Evolutionary conservation across 2,797 vertebrate species (phyloP), one percentile per base, ranked within the genome.

Genomic region (Harpagifer antarcticus): DNA sequence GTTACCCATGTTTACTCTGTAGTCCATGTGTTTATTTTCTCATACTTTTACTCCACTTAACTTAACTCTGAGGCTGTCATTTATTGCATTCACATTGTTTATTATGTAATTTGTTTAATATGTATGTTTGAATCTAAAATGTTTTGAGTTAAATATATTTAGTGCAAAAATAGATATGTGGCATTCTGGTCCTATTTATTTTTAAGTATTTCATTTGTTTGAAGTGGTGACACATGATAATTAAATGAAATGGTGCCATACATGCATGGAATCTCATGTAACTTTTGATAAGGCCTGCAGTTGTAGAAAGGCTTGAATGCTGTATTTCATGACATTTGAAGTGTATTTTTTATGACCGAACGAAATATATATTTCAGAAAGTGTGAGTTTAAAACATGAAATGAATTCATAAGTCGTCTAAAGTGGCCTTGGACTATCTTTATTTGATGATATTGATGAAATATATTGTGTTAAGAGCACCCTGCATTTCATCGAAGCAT

Each of bases 261-360:
- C 13, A 56, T 72, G 67, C 20, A 79, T 58, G 27, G 33, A 15
- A 67, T 68, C 78, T 72, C 60, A 20, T 76, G 20, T 72, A 76
- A 73, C 54, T 71, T 82, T 90, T 84, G 40, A 79, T 68, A 82
- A 74, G 57, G 49, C 40, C 40, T 78, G 20, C 17, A 57, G 71
- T 82, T 81, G 31, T 62, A 44, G 16, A 76, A 7, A 61, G 56
- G 27, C 48, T 59, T 68, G 42, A 79, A 81, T 23, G 57, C 48
- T 81, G 43, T 85, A 74, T 82, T 87, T 85, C 42, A 57, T 77
- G 23, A 55, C 16, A 87, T 78, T 72, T 63, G 27, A 78, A 84
- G 37, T 88, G 86, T 91, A 89, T 89, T 91, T 91, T 90, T 53
- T 86, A 89, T 76, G 70, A 91, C 50, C 85, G 78, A 89, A 59